A percentile compares a stretch with the other conserved stretches of the same genome.
phyloP scores from a whole-genome alignment of 2,888 invertebrate species.

The Drosophila prolongata region DNA sequence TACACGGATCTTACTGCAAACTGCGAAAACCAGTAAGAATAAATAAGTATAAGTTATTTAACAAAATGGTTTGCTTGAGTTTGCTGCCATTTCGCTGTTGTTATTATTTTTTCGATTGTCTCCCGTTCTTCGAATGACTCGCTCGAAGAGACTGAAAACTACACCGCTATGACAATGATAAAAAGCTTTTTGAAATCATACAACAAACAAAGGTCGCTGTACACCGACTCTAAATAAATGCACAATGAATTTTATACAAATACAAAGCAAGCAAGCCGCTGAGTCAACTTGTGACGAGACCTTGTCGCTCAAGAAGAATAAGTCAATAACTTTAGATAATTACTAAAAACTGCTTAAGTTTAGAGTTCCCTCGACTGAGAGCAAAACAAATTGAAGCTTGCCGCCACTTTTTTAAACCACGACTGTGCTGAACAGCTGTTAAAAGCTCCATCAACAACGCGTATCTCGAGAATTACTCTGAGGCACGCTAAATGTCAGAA shows the following conservation, averaged over 20 bases:
- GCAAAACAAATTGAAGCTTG: not conserved
- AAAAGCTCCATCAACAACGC: conserved; percentile 49
- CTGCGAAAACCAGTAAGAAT: not conserved
- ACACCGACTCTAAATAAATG: not conserved
- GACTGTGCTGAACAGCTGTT: conserved; percentile 65
- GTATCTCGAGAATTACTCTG: conserved; percentile 23
- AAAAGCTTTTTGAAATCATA: conserved; percentile 51
- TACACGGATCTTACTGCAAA: not conserved
- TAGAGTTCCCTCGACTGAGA: not conserved
- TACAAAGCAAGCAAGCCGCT: conserved; percentile 11
- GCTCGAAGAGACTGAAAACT: conserved; percentile 47
- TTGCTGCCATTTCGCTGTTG: conserved; percentile 14
- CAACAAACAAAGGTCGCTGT: conserved; percentile 4
- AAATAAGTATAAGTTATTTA: not conserved
- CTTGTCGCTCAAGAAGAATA: not conserved
- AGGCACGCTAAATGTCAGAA: conserved; percentile 19
- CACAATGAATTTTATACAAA: not conserved
- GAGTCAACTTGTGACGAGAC: conserved; percentile 4
- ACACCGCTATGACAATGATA: conserved; percentile 29
- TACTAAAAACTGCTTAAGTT: not conserved
- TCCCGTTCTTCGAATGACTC: conserved; percentile 42
- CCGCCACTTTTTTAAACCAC: conserved; percentile 5
- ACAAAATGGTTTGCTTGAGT: conserved; percentile 1
- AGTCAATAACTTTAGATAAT: not conserved
- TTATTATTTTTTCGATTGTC: conserved; percentile 33